phyloP scores from a whole-genome alignment of 2,113 vertebrate species.

The Podocnemis expansa region DNA sequence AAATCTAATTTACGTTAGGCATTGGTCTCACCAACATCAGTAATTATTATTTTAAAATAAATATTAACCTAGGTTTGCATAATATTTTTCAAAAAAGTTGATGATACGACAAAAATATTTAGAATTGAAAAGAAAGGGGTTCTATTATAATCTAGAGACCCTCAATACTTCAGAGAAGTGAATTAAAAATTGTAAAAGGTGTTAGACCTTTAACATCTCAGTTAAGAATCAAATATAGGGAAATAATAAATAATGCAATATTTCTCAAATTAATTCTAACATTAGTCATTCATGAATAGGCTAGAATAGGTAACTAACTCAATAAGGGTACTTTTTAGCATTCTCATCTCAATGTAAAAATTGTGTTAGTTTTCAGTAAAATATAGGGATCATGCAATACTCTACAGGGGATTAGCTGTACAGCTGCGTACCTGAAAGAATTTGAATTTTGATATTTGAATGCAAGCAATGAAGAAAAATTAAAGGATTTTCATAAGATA shows the following conservation, averaged over 20 bases:
- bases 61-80: background rate
- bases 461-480: background rate
- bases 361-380: conserved; percentile 5
- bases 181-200: conserved; percentile 38
- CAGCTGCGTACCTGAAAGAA: background rate
- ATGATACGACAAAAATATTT: background rate
- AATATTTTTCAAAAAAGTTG: background rate
- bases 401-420: background rate
- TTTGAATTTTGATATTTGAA: background rate
- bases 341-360: conserved; percentile 54
- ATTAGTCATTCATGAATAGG: conserved; percentile 65
- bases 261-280: conserved; percentile 60
- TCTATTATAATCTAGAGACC: conserved; percentile 9
- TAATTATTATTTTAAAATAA: background rate
- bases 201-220: conserved; percentile 56
- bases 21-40: background rate
- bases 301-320: conserved; percentile 44
- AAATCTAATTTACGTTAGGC: background rate
- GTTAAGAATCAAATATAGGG: conserved; percentile 45
- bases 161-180: background rate
- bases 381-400: conserved; percentile 7
- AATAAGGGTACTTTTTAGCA: conserved; percentile 35
- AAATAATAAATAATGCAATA: conserved; percentile 70
- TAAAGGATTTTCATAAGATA: background rate
- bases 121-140: background rate